Evolutionary conservation across 2,888 invertebrate species (phyloP).

Genomic region (Clivina fossor): DNA sequence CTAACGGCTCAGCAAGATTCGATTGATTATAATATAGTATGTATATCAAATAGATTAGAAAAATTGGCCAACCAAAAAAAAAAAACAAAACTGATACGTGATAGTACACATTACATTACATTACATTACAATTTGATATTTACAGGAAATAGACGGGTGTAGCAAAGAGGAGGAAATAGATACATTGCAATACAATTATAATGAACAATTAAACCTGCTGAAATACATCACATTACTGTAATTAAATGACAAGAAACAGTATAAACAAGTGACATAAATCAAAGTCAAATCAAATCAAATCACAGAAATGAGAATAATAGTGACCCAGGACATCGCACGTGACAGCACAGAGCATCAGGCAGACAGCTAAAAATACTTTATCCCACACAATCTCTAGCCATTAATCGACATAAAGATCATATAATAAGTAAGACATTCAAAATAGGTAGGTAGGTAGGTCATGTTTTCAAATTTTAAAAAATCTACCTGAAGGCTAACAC

Average conservation of each 20-base stretch:
- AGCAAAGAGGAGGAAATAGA: constrained; percentile 9
- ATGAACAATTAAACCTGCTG: constrained; percentile 27
- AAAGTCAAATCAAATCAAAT: constrained; percentile 29
- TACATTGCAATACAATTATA: constrained; percentile 26
- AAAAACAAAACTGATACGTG: constrained; percentile 21
- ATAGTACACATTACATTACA: constrained; percentile 32
- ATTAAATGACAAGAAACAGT: constrained; percentile 26
- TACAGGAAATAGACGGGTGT: constrained; percentile 19
- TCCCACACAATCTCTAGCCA: constrained; percentile 29
- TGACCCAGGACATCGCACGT: constrained; percentile 34
- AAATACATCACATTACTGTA: constrained; percentile 26
- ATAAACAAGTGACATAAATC: constrained; percentile 22
- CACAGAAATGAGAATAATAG: constrained; percentile 28
- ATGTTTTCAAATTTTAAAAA: constrained; percentile 21
- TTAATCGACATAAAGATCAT: constrained; percentile 21
- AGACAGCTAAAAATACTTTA: constrained; percentile 33
- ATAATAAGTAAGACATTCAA: neutral
- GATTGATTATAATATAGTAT: neutral
- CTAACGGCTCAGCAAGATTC: neutral
- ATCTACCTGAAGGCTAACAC: constrained; percentile 31
- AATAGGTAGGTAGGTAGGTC: constrained; percentile 16
- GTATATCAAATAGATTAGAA: neutral
- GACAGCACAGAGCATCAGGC: constrained; percentile 34
- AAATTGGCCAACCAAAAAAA: constrained; percentile 4
- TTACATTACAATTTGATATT: constrained; percentile 16